Conservation (phyloP, 1,140 invertebrate genomes). For the Hestina assimilis region DNA sequence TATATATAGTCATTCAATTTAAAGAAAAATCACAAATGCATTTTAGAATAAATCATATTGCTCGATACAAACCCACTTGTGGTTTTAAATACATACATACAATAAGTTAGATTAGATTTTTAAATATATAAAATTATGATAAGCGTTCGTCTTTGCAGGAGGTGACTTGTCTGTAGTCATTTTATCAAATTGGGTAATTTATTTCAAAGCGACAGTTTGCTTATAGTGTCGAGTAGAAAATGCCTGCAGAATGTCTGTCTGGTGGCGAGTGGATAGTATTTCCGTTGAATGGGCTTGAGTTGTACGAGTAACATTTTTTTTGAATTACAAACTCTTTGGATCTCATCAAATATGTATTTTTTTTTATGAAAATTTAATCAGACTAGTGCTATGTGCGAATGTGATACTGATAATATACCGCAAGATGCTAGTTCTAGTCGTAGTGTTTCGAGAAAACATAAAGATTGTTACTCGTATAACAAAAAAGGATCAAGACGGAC, state of each 20-base stretch:
- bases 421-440: too few species aligned
- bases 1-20: not conserved
- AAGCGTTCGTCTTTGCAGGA: too few species aligned
- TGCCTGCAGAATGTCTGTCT: too few species aligned
- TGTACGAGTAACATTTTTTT: constrained; percentile 6
- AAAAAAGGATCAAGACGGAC: not conserved
- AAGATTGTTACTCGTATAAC: constrained; percentile 7
- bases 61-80: not conserved
- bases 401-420: not conserved
- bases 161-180: too few species aligned
- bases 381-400: constrained; percentile 1
- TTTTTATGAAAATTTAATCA: not conserved
- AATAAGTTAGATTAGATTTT: too few species aligned
- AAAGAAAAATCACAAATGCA: not conserved
- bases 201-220: too few species aligned
- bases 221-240: too few species aligned
- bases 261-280: too few species aligned
- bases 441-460: not conserved
- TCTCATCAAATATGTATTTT: not conserved
- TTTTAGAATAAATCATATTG: not conserved
- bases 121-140: too few species aligned
- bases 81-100: too few species aligned
- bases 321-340: not conserved
- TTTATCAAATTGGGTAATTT: too few species aligned
- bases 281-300: not conserved